phyloP scores from a whole-genome alignment of 2,888 invertebrate species.

The Atethmia centrago region DNA sequence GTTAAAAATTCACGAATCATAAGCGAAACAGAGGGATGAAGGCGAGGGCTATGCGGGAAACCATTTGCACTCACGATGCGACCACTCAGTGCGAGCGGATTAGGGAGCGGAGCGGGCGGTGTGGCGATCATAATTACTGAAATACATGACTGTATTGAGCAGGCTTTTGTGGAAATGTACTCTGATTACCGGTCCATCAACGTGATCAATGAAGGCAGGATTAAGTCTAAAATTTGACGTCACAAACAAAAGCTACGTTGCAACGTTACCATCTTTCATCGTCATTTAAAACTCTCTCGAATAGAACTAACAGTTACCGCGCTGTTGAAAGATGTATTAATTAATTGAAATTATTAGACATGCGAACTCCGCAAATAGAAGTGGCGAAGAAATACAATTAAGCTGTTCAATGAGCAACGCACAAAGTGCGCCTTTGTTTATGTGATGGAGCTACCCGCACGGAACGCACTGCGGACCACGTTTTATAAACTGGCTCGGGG shows the following conservation, averaged over 20 bases:
- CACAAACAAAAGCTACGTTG: background rate
- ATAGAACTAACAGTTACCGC: constrained; percentile 20
- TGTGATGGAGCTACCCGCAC: constrained; percentile 76
- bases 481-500: constrained; percentile 40
- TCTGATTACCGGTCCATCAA: background rate
- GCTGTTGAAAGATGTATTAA: constrained; percentile 52
- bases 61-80: constrained; percentile 77
- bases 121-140: constrained; percentile 51
- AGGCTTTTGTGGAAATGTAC: constrained; percentile 22
- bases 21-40: constrained; percentile 80
- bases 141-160: constrained; percentile 27
- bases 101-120: constrained; percentile 60
- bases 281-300: background rate
- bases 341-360: constrained; percentile 79
- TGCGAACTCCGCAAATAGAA: constrained; percentile 76
- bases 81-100: constrained; percentile 71
- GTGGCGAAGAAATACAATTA: constrained; percentile 86
- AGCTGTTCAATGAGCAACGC: constrained; percentile 85
- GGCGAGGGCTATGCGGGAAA: constrained; percentile 68
- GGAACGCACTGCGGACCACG: constrained; percentile 70
- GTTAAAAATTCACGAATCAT: constrained; percentile 87
- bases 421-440: constrained; percentile 84
- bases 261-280: background rate
- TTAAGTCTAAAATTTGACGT: background rate
- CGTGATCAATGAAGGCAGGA: background rate